Evolutionary conservation across 1,140 invertebrate species (phyloP), one percentile per base, ranked within the genome.

Genomic region (Zaprionus ornatus): DNA sequence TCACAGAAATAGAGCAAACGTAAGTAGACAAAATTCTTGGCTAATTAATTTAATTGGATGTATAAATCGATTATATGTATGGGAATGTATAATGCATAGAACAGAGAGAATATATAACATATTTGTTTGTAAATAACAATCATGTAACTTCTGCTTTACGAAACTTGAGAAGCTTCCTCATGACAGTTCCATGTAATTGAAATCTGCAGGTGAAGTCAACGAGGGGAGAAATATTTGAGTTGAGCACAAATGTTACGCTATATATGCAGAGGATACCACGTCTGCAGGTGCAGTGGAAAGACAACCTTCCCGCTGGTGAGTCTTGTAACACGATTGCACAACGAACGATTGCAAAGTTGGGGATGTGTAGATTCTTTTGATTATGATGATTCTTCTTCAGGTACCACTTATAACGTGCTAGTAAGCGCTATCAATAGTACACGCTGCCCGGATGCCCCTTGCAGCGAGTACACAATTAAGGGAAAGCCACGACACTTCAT

Each of bases 401-500:
- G 74, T 13, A 92, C 91, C 17, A 81, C 73, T 7, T 92, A 92
- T 35, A 92, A 92, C 23, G 67, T 92, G 1, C 76, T 92, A 6
- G 84, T 92, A 1, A 92, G 68, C 40, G 87, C 91, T 0, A 40
- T 83, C 5, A 92, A 92, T n/a, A 78, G 77, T 48, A 90, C 80
- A 0, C 73, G 77, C 12, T 92, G 91, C 35, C 78, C 84, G 17
- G 84, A 92, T 25, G 74, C 82, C 0, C 91, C 91, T 0, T 92
- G 91, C 61, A 91, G 87, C 17, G 73, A 90, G 10, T 92, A 92
- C 35, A 79, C 82, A 13, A 83, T 92, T 1, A 76, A 82, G n/a
- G 60, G 78, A 23, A 91, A 87, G 23, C 85, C 85, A 0, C 25
- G 17, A 0, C 68, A 56, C 2, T 74, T 72, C 17, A 61, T 91